phyloP scores from a whole-genome alignment of 2,888 invertebrate genomes.

The Orgyia antiqua region DNA sequence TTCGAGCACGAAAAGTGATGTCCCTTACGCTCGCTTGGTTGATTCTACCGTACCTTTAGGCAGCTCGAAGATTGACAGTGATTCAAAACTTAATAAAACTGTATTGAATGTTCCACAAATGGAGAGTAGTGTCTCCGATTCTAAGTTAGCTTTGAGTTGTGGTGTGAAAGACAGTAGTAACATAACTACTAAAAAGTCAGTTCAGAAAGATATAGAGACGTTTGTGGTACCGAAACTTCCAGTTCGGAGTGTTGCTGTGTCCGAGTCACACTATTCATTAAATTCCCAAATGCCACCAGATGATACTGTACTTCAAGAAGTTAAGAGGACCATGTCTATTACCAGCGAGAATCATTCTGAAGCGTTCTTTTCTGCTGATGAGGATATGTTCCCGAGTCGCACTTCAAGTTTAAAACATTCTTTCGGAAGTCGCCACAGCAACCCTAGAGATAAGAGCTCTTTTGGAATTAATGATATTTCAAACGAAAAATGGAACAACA shows the following conservation, averaged over 20 bases:
- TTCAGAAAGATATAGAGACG: constrained; percentile 40
- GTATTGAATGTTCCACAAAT: constrained; percentile 76
- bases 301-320: constrained; percentile 79
- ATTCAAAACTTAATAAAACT: constrained; percentile 81
- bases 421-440: constrained; percentile 67
- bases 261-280: constrained; percentile 83
- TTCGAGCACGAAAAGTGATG: constrained; percentile 79
- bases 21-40: constrained; percentile 88
- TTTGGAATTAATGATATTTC: constrained; percentile 69
- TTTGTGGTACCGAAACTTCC: constrained; percentile 62
- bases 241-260: constrained; percentile 74
- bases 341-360: constrained; percentile 95
- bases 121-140: constrained; percentile 92
- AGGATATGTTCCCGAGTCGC: constrained; percentile 86
- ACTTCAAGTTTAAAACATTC: constrained; percentile 84
- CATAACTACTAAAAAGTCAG: constrained; percentile 42
- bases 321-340: constrained; percentile 90
- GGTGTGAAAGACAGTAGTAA: constrained; percentile 75
- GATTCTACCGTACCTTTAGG: constrained; percentile 80
- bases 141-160: constrained; percentile 89
- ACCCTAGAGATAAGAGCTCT: constrained; percentile 73
- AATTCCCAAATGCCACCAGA: constrained; percentile 78
- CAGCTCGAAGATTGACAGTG: constrained; percentile 82
- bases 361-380: constrained; percentile 95
- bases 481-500: constrained; percentile 61